Evolutionary conservation across 2,888 invertebrate genomes (phyloP).

Genomic region (Aelia acuminata): DNA sequence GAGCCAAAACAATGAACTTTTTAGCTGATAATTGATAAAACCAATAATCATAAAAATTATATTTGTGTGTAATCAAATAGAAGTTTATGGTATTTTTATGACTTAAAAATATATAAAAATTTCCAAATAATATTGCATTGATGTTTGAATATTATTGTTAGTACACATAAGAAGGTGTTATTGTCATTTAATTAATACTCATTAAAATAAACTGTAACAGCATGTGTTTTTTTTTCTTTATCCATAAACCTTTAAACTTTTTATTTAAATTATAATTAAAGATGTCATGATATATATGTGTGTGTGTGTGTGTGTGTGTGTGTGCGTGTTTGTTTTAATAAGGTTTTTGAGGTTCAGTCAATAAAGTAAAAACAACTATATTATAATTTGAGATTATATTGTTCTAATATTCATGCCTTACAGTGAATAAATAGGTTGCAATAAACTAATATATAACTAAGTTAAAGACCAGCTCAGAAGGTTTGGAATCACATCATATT

Average conservation of each 20-base stretch:
- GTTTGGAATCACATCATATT: too few species aligned
- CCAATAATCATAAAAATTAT: constrained; percentile 12
- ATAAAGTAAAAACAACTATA: too few species aligned
- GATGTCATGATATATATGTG: too few species aligned
- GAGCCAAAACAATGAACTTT: not conserved
- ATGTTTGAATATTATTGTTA: constrained; percentile 43
- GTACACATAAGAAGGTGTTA: constrained; percentile 22
- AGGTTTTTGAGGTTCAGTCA: too few species aligned
- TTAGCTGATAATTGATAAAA: constrained; percentile 8
- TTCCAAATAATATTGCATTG: constrained; percentile 40
- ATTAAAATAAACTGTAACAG: constrained; percentile 32
- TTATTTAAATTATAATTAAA: not conserved
- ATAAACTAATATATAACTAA: too few species aligned
- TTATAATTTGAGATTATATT: too few species aligned
- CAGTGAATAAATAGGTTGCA: too few species aligned
- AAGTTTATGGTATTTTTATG: constrained; percentile 43
- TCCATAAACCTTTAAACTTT: not conserved
- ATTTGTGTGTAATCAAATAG: constrained; percentile 31
- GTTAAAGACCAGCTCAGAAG: too few species aligned
- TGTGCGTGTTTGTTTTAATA: too few species aligned
- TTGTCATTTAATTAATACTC: constrained; percentile 25
- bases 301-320: too few species aligned
- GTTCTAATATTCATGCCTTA: too few species aligned
- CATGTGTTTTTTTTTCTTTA: not conserved
- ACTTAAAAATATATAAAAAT: constrained; percentile 15